Evolutionary conservation across 2,113 vertebrate genomes (phyloP).

Genomic region (Cephalopterus ornatus): DNA sequence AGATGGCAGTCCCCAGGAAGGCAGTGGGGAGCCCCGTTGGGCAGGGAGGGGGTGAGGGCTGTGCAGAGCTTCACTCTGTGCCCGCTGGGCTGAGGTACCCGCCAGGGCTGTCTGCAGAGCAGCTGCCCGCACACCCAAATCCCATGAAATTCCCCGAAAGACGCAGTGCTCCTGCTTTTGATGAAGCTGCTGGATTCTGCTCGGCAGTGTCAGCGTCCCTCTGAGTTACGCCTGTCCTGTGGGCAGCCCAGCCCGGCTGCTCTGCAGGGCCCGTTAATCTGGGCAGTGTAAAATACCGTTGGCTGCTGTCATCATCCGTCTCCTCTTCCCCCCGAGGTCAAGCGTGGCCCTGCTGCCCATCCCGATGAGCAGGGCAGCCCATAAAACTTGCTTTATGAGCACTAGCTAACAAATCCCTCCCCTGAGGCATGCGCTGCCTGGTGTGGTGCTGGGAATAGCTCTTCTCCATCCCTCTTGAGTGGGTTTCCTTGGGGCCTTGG

Average conservation of each 20-base stretch:
- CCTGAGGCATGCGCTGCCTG: accelerated
- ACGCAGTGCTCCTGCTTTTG: accelerated
- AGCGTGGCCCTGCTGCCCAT: slow-evolving; percentile 1
- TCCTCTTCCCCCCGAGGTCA: not conserved
- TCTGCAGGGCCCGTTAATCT: not conserved
- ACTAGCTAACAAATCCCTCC: not conserved
- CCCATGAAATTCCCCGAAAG: accelerated
- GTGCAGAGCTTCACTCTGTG: accelerated
- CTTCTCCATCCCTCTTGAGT: not conserved
- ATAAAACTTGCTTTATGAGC: slow-evolving; percentile 7
- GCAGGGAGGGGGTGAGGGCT: not conserved
- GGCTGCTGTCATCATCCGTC: not conserved
- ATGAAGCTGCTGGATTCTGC: not conserved
- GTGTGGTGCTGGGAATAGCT: accelerated
- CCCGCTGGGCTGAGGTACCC: not conserved
- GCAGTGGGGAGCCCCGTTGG: accelerated
- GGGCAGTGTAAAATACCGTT: not conserved
- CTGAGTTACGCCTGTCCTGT: accelerated
- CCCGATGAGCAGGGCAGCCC: not conserved
- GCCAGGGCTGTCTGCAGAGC: not conserved
- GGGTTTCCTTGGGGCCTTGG: accelerated
- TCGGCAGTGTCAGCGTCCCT: accelerated
- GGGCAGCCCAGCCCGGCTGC: not conserved
- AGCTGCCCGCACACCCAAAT: accelerated
- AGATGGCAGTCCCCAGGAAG: not conserved